phyloP scores from a whole-genome alignment of 1,140 invertebrate species.

The Apis laboriosa region DNA sequence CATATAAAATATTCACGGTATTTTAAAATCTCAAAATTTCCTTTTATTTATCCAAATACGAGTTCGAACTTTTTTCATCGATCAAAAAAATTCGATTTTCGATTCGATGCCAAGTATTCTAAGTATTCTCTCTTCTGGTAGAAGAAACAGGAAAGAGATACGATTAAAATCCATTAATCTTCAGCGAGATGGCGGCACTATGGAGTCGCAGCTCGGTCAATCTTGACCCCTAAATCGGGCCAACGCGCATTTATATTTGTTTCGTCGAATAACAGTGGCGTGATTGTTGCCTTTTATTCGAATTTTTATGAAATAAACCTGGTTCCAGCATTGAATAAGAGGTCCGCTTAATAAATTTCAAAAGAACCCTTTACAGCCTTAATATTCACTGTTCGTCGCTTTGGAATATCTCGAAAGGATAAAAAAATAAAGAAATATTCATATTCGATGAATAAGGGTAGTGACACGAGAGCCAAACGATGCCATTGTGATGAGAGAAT shows the following conservation, averaged over 20 bases:
- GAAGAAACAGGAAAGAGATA: background rate
- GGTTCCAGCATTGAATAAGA: background rate
- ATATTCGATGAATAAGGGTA: constrained; percentile 11
- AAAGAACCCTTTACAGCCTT: background rate
- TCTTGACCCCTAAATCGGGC: constrained; percentile 31
- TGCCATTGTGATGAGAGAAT: background rate
- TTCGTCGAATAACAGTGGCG: constrained; percentile 8
- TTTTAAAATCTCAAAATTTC: too few relatives aligned
- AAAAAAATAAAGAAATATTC: background rate
- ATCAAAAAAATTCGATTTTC: too few relatives aligned
- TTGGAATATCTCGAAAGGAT: background rate
- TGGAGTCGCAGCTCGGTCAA: background rate
- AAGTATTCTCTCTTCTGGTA: too few relatives aligned
- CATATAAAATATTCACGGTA: too few relatives aligned
- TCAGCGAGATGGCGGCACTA: background rate
- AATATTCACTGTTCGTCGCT: constrained; percentile 2
- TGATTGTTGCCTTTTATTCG: constrained; percentile 34
- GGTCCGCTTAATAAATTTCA: constrained; percentile 23
- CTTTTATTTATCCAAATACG: too few relatives aligned
- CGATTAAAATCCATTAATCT: background rate
- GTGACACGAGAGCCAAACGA: constrained; percentile 30
- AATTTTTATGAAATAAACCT: constrained; percentile 42
- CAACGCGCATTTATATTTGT: constrained; percentile 33
- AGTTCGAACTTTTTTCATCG: too few relatives aligned
- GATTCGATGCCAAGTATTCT: too few relatives aligned